Base-by-base conservation (phyloP, 2,888 invertebrate genomes). In the Masnerella sp. region DNA sequence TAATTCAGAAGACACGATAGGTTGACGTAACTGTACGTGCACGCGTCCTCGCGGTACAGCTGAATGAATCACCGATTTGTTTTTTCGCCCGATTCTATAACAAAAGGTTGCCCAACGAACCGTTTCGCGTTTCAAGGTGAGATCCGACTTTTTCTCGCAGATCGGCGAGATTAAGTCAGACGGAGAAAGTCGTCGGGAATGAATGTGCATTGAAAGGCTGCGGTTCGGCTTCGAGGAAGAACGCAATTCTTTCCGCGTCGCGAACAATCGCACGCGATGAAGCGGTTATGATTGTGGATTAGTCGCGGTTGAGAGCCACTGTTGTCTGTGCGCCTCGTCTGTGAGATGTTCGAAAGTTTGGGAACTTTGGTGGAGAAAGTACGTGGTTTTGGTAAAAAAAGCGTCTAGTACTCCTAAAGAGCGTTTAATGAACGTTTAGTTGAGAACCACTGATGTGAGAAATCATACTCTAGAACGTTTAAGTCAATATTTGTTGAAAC, bases 101-200 rank as follows among this genome's bases (percentile, higher is more conserved):
- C 58, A 59, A 38, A 59, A 59, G 59, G 18, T 59, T 59, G 38
- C 59, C 36, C 59, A 59, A 59, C 59, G 47, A 47, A 59, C 28
- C 59, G 59, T 38, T 59, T 17, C 47, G 12, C 7, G 30, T 47
- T 45, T 47, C 59, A 59, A 59, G 59, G 59, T 59, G 47, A 47
- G 47, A 59, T 59, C n/a, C 28, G 36, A 59, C 59, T 59, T 59
- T 59, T 64, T 64, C 42, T 52, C 28, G 20, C 14, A 22, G 52
- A 61, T 61, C 61, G 40, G 15, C 47, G 34, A 52, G 64, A 52
- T 64, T 64, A 38, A 52, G 64, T 64, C 52, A 64, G 45, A 54
- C 45, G 64, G 64, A 64, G 64, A 54, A 64, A 64, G 64, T 64
- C 52, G 25, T 18, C 5, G 45, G 11, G 56, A 65, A 45, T 54